Evolutionary conservation across 2,888 invertebrate species (phyloP).

Genomic region (Suillia variegata): DNA sequence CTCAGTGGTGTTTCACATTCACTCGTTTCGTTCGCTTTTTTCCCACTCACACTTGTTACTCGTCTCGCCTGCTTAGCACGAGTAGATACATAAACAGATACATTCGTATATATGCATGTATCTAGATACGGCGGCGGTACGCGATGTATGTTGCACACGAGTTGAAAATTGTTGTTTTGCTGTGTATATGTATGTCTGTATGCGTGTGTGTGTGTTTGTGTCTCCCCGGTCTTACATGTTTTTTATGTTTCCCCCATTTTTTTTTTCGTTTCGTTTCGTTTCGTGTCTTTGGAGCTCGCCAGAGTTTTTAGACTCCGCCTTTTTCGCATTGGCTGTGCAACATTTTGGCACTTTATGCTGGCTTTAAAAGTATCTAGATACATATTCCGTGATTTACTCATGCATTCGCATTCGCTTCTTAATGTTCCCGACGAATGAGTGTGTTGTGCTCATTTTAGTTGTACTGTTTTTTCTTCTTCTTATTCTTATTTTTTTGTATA

Average conservation of each 20-base stretch:
- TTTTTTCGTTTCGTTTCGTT: constrained; percentile 23
- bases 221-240: constrained; percentile 41
- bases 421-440: background rate
- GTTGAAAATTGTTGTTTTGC: constrained; percentile 35
- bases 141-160: constrained; percentile 44
- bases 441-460: constrained; percentile 5
- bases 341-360: constrained; percentile 32
- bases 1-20: background rate
- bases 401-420: background rate
- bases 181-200: constrained; percentile 31
- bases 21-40: background rate
- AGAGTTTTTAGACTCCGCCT: constrained; percentile 56
- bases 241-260: constrained; percentile 37
- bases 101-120: constrained; percentile 4
- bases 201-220: too few species aligned
- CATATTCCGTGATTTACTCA: constrained; percentile 9
- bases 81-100: background rate
- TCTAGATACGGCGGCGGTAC: constrained; percentile 20
- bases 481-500: constrained; percentile 28
- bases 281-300: constrained; percentile 42
- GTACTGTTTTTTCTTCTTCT: too few species aligned
- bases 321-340: constrained; percentile 48
- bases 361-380: constrained; percentile 25
- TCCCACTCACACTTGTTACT: constrained; percentile 1
- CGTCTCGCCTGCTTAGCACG: too few species aligned